These are phyloP conservation scores for Polydrusus cervinus DNA, from an alignment of 2,888 invertebrate genomes.

Conservation along the genomic window DNA sequence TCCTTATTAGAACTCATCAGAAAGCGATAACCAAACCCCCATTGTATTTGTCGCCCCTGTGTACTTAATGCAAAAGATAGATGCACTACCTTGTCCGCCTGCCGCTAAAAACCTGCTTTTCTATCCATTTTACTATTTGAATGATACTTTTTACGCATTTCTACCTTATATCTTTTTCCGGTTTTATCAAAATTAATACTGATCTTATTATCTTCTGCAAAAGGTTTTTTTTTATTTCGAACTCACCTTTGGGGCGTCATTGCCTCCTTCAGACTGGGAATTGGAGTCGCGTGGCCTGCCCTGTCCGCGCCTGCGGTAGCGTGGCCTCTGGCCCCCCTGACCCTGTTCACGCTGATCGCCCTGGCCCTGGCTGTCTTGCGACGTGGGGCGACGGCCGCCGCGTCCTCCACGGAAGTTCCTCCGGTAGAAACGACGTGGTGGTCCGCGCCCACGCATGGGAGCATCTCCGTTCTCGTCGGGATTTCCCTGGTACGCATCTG, in stretches of 20 bases:
- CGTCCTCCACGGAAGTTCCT: conserved; percentile 80
- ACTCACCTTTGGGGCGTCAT: conserved; percentile 62
- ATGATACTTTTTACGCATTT: too few relatives aligned
- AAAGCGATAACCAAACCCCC: too few relatives aligned
- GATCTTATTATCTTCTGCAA: too few relatives aligned
- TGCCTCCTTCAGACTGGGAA: conserved; percentile 70
- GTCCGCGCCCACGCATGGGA: conserved; percentile 73
- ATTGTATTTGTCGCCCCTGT: too few relatives aligned
- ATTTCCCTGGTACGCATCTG: conserved; percentile 49
- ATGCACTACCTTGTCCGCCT: too few relatives aligned
- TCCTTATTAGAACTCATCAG: too few relatives aligned
- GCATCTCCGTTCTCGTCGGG: conserved; percentile 69
- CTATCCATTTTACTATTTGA: too few relatives aligned
- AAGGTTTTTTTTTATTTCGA: too few relatives aligned
- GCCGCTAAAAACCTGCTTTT: too few relatives aligned
- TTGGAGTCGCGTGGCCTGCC: conserved; percentile 68
- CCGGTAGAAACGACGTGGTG: conserved; percentile 80
- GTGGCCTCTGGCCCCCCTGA: conserved; percentile 70
- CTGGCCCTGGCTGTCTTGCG: conserved; percentile 73
- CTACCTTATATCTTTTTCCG: too few relatives aligned
- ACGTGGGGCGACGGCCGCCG: conserved; percentile 73
- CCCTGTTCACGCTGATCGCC: conserved; percentile 68
- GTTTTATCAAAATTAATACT: too few relatives aligned
- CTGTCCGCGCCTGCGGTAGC: conserved; percentile 71
- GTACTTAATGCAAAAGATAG: too few relatives aligned